Base-by-base conservation (phyloP, 1,140 invertebrate species). In the Leptinotarsa undecemlineata region DNA sequence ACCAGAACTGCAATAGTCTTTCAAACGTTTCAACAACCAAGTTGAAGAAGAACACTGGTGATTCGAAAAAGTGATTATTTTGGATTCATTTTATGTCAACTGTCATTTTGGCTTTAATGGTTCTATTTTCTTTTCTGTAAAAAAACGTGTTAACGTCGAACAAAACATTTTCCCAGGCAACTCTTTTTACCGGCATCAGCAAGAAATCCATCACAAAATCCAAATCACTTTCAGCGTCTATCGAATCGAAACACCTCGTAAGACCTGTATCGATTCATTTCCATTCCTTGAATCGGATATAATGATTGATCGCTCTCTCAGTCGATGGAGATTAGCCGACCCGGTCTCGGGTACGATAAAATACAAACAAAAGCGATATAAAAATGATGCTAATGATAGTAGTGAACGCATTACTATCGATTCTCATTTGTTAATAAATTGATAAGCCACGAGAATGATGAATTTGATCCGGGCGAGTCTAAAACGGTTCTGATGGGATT, bases 341-440 rank as follows among this genome's bases (percentile, higher is more conserved):
- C 19, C n/a, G 5, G 20, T 48, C 51, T 17, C 17, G n/a, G n/a
- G 48, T 48, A 14, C 42, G 57, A 48, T 19, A 69, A 69, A 69
- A 69, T 69, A 69, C 68, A 69, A 69, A 69, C 20, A 69, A 69
- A 69, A 69, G 68, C 68, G 20, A 51, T 48, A 69, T 69, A 69
- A 69, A 66, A 51, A 69, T 51, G 68, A 20, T 69, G 20, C 48
- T 69, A 69, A 69, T 69, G 68, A 69, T 69, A 69, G 42, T 20
- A 69, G 15, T 69, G 68, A 69, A 51, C 68, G 68, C 23, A 69
- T 69, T 48, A 69, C 68, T 69, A 69, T 69, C 68, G 68, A 69
- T 69, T 48, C 19, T 51, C 68, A 69, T 69, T 69, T 69, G 68
- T 69, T 69, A 69, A 69, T 69, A 69, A 47, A 69, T 57, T 47